Conservation (phyloP, 2,888 invertebrate species). For the Nomada fucata region DNA sequence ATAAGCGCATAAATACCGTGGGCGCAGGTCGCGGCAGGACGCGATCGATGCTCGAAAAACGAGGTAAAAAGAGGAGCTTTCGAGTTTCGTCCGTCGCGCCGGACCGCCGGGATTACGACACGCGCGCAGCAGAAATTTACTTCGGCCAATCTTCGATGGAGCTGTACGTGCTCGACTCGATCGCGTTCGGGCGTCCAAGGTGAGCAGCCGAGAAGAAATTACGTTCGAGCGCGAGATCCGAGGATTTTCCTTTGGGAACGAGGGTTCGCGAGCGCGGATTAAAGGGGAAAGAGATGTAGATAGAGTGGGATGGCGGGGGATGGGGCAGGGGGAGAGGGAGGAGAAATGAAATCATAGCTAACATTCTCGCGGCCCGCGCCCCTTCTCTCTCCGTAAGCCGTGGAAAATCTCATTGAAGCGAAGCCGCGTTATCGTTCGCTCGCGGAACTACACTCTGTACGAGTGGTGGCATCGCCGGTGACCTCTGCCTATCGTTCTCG, state of each 20-base stretch:
- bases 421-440: slow-evolving; percentile 30
- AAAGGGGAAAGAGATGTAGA: too few relatives aligned
- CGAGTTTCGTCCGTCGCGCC: too few relatives aligned
- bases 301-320: too few relatives aligned
- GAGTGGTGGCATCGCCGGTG: slow-evolving; percentile 37
- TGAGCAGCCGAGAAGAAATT: neutral
- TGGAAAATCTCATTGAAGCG: slow-evolving; percentile 44
- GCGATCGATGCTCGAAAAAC: too few relatives aligned
- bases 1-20: too few relatives aligned
- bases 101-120: neutral
- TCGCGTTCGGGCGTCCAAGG: neutral
- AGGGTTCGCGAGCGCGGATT: too few relatives aligned
- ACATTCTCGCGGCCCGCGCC: neutral
- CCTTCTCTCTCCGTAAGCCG: neutral
- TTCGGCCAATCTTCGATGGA: slow-evolving; percentile 1
- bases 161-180: neutral
- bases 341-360: slow-evolving; percentile 9
- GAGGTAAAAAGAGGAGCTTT: too few relatives aligned
- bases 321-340: neutral
- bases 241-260: too few relatives aligned
- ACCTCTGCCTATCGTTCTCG: slow-evolving; percentile 56
- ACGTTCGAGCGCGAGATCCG: too few relatives aligned
- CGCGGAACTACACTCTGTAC: slow-evolving; percentile 51
- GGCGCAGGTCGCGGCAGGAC: too few relatives aligned
- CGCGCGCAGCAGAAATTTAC: neutral